Base-by-base conservation (phyloP, 1,140 invertebrate species). In the Doryteuthis pealeii region DNA sequence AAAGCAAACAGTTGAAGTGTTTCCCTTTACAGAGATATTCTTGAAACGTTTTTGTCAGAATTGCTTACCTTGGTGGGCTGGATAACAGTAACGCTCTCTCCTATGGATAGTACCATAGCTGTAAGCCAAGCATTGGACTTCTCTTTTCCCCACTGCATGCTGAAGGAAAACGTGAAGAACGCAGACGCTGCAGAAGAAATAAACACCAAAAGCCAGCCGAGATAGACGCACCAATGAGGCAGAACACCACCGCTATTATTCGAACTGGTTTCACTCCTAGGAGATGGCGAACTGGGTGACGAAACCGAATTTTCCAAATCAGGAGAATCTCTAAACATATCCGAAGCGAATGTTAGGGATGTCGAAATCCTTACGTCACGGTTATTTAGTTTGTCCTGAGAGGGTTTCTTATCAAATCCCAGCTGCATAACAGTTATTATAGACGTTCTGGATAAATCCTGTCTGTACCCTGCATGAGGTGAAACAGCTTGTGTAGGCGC, bases 101-200 rank as follows among this genome's bases (percentile, higher is more conserved):
- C 73, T 18, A 83, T 77, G n/a, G 82, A 81, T 30, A 83, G 33
- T 1, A 82, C 45, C 74, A 82, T 78, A 22, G 82, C 73, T 15
- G 76, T 66, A 28, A 85, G 65, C 83, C 83, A 85, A 28, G 70
- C 77, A n/a, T 77, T 72, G 1, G 82, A 81, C 73, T 82, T 83
- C n/a, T 81, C 80, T 33, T 74, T 74, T 15, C 83, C 83, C 80
- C 81, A 85, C 71, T 85, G 73, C 77, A 85, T 80, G 76, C 82
- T 85, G 78, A 83, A 85, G 32, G 81, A 75, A 43, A 85, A 78
- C 22, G 80, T 83, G 70, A 85, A 81, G 76, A 85, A 85, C 12
- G 75, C 73, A 0, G 81, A 82, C 5, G 79, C 74, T 22, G 72
- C 70, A 8, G 74, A 69, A 15, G 77, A 73, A 0, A 81, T 28